These are phyloP conservation scores for Ctenosaura bakeri DNA, from an alignment of 2,797 vertebrate species.

Conservation along the genomic window DNA sequence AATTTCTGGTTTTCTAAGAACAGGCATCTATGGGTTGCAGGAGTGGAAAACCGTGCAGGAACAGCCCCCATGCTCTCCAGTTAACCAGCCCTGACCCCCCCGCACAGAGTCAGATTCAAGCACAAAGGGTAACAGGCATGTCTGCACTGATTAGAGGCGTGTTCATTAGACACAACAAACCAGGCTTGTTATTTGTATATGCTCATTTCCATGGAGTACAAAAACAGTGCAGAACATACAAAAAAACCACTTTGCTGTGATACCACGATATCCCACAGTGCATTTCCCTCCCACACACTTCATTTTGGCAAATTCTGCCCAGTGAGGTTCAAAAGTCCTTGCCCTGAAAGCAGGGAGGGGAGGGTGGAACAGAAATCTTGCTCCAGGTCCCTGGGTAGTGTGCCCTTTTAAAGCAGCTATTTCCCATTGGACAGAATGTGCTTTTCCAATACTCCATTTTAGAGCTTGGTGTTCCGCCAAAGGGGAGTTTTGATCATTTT, in stretches of 20 bases:
- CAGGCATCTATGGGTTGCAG: too few species aligned
- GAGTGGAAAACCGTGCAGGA: too few species aligned
- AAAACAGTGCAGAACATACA: neutral
- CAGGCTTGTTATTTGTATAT: neutral
- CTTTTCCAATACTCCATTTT: conserved; percentile 72
- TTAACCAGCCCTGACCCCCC: too few species aligned
- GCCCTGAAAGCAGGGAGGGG: conserved; percentile 5
- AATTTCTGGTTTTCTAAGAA: too few species aligned
- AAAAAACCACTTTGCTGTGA: too few species aligned
- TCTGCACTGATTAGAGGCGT: neutral
- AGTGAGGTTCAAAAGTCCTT: conserved; percentile 37
- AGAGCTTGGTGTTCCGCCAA: conserved; percentile 81
- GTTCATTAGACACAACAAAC: neutral
- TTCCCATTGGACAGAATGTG: conserved; percentile 73
- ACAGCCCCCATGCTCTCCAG: too few species aligned
- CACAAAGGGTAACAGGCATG: neutral
- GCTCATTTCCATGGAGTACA: neutral
- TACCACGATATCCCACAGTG: neutral
- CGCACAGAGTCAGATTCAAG: neutral
- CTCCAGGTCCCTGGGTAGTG: conserved; percentile 57
- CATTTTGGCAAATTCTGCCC: conserved; percentile 15
- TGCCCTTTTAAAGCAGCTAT: conserved; percentile 54
- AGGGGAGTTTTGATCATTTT: conserved; percentile 72
- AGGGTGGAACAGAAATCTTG: neutral
- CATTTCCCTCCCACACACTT: neutral